Evolutionary conservation across 2,113 vertebrate species (phyloP).

Genomic region (Hippoglossus stenolepis): DNA sequence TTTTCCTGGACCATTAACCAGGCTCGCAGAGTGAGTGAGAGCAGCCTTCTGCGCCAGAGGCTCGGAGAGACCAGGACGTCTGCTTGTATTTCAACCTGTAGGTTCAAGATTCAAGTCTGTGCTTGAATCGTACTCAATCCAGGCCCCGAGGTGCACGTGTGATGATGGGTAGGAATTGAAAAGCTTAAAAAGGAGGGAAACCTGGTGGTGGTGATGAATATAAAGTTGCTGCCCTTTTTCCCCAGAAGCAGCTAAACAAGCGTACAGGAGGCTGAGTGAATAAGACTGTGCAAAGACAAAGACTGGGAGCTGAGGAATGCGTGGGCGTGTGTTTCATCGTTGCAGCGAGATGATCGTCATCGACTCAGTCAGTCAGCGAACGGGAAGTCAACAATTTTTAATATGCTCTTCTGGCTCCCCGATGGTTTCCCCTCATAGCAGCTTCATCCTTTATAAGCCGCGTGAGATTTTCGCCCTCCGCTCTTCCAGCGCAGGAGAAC

Average conservation of each 20-base stretch:
- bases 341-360: constrained; percentile 37
- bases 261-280: constrained; percentile 12
- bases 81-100: constrained; percentile 55
- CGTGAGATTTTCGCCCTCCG: constrained; percentile 52
- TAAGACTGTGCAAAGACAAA: constrained; percentile 4
- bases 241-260: no score
- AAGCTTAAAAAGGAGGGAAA: constrained; percentile 3
- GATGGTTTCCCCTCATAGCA: constrained; percentile 37
- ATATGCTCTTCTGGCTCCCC: constrained; percentile 49
- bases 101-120: constrained; percentile 53
- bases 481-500: constrained; percentile 63
- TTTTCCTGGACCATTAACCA: constrained; percentile 75
- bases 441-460: constrained; percentile 67
- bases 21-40: constrained; percentile 38
- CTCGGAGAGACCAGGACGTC: constrained; percentile 40
- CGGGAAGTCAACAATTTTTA: constrained; percentile 63
- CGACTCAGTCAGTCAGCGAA: constrained; percentile 53
- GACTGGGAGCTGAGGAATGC: constrained; percentile 23
- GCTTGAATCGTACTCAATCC: constrained; percentile 55
- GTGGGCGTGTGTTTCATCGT: constrained; percentile 41
- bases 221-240: constrained; percentile 16
- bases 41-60: constrained; percentile 36
- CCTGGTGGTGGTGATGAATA: constrained; percentile 42
- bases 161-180: constrained; percentile 52
- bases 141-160: constrained; percentile 42